Evolutionary conservation across 2,797 vertebrate genomes (phyloP), one percentile per base, ranked within the genome.

Genomic region (Synaphobranchus kaupii): DNA sequence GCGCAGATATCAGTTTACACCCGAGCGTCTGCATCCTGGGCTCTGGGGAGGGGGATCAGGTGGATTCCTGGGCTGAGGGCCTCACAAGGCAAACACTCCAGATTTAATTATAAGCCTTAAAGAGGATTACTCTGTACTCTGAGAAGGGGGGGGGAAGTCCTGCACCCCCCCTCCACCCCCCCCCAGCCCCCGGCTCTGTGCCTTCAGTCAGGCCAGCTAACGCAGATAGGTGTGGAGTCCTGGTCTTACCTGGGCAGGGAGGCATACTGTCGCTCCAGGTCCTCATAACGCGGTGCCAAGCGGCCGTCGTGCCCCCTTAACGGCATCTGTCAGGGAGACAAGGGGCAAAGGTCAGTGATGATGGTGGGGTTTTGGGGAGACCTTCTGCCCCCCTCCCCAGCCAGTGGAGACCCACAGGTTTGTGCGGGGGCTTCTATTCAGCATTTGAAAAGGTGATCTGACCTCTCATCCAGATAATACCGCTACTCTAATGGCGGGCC

Each of bases 201-300:
- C 34, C 15, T 8, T 4, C 4, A 48, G 73, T 78, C 73, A 47
- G 39, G 20, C 34, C 34, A 20, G 39, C 73, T 17, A 0, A 47
- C 4, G 28, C 68, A 34, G 68, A 15, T 0, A n/a, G 1, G 20
- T 7, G 76, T 0, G 4, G 76, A 80, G 76, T n/a, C 39, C 1
- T 39, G 22, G 78, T 9, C 82, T 31, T 98, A 98, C 98, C 98
- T 98, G 93, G 97, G 97, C 92, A 98, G 92, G 81, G 98, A 98
- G 34, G 97, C 97, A 0, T 98, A 98, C 90, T 98, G 98, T 48
- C 97, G 96, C 89, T 99, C 97, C 93, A 97, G 92, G 68, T 97
- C 97, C 91, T 98, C 98, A 1, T 96, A 97, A 17, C 95, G 95
- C 2, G 97, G 94, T 85, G 96, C 95, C 10, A 94, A 76, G 17